These are phyloP conservation scores for Actenoides hombroni DNA, from an alignment of 2,113 vertebrate species.

Conservation along the genomic window DNA sequence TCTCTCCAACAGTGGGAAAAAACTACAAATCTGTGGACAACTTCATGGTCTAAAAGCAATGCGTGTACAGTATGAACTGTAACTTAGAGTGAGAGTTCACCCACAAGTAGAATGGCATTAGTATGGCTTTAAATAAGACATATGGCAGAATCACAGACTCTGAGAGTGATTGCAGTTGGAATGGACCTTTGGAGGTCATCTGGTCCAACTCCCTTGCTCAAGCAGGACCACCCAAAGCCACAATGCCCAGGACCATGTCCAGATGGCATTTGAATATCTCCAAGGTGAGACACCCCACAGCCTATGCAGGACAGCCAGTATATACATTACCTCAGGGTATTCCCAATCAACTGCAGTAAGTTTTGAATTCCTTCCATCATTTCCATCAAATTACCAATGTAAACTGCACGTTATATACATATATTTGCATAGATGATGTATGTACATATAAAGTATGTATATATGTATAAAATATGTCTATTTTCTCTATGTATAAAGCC, in stretches of 20 bases:
- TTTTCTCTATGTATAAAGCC: background rate
- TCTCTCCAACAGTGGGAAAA: background rate
- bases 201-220: background rate
- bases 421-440: background rate
- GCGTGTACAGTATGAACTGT: background rate
- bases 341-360: background rate
- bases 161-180: background rate
- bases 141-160: background rate
- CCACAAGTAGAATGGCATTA: background rate
- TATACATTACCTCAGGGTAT: background rate
- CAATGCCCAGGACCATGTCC: fast-evolving
- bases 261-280: background rate
- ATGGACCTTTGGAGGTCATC: background rate
- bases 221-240: background rate
- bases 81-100: background rate
- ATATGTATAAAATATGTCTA: background rate
- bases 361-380: background rate
- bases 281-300: background rate
- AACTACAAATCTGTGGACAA: background rate
- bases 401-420: background rate
- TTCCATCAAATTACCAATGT: conserved; percentile 24
- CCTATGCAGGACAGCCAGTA: background rate
- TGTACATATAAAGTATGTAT: background rate
- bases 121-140: background rate
- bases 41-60: background rate